These are phyloP conservation scores for Drosophila colorata DNA, from an alignment of 2,888 invertebrate species.

Conservation along the genomic window DNA sequence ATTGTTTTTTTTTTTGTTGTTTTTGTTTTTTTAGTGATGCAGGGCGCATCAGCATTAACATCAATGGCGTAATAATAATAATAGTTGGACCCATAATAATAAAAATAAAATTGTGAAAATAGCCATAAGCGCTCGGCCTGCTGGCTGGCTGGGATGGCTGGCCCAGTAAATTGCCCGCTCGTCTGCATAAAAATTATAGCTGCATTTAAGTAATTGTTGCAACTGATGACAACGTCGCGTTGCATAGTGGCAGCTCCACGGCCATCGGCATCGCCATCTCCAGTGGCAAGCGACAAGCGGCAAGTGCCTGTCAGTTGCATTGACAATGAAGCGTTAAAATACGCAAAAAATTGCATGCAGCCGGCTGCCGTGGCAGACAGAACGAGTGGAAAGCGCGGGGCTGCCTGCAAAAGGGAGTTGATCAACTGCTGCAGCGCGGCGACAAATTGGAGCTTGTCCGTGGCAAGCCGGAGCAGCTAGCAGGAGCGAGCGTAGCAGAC, in stretches of 20 bases:
- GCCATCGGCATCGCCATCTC: slow-evolving; percentile 21
- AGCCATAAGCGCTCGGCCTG: slow-evolving; percentile 52
- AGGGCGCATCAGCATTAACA: slow-evolving; percentile 29
- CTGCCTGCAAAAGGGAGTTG: slow-evolving; percentile 28
- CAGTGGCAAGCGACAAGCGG: slow-evolving; percentile 34
- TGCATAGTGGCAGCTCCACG: slow-evolving; percentile 23
- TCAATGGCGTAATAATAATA: slow-evolving; percentile 56
- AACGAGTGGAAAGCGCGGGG: slow-evolving; percentile 1
- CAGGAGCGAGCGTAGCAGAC: slow-evolving; percentile 29
- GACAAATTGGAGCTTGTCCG: slow-evolving; percentile 71
- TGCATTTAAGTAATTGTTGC: slow-evolving; percentile 80
- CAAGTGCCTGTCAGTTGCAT: slow-evolving; percentile 69
- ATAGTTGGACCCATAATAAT: slow-evolving; percentile 63
- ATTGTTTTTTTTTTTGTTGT: slow-evolving; percentile 13
- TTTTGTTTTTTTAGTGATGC: slow-evolving; percentile 28
- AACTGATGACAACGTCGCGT: slow-evolving; percentile 70
- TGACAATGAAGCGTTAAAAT: slow-evolving; percentile 69
- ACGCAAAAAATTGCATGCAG: slow-evolving; percentile 59
- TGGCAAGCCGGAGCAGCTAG: slow-evolving; percentile 3
- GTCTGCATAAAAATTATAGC: slow-evolving; percentile 76
- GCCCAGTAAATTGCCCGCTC: slow-evolving; percentile 53
- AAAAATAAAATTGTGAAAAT: slow-evolving; percentile 68
- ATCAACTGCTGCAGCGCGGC: slow-evolving; percentile 64
- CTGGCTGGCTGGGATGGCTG: slow-evolving; percentile 13
- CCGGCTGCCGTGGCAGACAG: slow-evolving; percentile 26